Conservation (phyloP, 2,113 vertebrate genomes). For the Poeciliopsis prolifica region DNA sequence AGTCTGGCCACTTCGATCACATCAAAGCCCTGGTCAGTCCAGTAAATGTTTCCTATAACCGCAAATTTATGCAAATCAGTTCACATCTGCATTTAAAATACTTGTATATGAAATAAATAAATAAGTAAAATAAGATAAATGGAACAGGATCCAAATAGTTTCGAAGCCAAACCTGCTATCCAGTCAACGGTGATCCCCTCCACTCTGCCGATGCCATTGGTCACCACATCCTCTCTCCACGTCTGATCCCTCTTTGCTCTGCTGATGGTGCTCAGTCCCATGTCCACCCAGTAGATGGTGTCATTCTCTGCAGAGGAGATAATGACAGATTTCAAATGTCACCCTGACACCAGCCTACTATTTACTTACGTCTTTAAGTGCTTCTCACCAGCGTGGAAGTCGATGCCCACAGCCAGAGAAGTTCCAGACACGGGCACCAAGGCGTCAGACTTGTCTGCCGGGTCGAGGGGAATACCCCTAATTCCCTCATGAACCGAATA, state of each 20-base stretch:
- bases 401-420: conserved; percentile 94
- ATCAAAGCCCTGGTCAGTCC: conserved; percentile 97
- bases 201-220: conserved; percentile 94
- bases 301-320: conserved; percentile 86
- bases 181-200: conserved; percentile 98
- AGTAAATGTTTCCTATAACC: conserved; percentile 93
- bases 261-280: conserved; percentile 97
- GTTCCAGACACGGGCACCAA: conserved; percentile 95
- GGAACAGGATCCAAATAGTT: background rate
- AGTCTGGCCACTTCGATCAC: conserved; percentile 97
- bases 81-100: background rate
- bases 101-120: background rate
- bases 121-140: background rate
- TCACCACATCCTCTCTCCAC: conserved; percentile 95
- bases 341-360: background rate
- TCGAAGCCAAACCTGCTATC: conserved; percentile 86
- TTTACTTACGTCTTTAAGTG: background rate
- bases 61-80: conserved; percentile 11
- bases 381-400: conserved; percentile 93
- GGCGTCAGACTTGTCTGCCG: conserved; percentile 93
- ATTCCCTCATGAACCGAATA: conserved; percentile 97
- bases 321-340: conserved; percentile 19
- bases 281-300: conserved; percentile 98
- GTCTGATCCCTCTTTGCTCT: conserved; percentile 96
- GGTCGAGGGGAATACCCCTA: conserved; percentile 93